phyloP scores from a whole-genome alignment of 2,797 vertebrate genomes.

The Pogonophryne albipinna region DNA sequence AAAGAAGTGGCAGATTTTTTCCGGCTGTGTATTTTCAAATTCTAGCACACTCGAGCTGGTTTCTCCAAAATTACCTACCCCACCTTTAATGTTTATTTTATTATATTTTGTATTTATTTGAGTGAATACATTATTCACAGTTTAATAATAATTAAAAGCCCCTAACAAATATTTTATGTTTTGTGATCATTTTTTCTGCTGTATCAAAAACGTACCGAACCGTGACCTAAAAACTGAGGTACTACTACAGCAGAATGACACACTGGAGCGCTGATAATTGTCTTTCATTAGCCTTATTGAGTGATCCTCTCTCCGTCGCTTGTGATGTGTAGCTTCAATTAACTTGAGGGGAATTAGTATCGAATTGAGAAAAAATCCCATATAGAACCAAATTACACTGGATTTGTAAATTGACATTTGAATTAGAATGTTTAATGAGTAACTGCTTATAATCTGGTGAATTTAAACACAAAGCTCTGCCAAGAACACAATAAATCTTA shows the following conservation, averaged over 20 bases:
- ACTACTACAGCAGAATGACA: conserved; percentile 15
- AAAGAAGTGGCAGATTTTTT: no score
- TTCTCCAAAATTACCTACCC: no score
- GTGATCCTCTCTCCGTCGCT: conserved; percentile 23
- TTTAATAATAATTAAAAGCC: no score
- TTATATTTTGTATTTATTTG: no score
- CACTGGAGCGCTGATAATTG: conserved; percentile 3
- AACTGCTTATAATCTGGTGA: conserved; percentile 17
- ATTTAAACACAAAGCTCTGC: conserved; percentile 3
- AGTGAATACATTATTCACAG: no score
- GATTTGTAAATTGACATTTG: conserved; percentile 20
- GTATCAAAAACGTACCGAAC: no score
- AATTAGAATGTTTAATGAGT: not conserved
- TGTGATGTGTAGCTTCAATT: conserved; percentile 47
- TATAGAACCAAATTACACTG: conserved; percentile 31
- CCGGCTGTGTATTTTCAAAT: no score
- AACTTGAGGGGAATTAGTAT: conserved; percentile 38
- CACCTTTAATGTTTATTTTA: no score
- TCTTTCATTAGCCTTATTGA: conserved; percentile 9
- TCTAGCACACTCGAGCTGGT: no score
- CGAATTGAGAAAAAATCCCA: conserved; percentile 47
- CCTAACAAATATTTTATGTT: no score
- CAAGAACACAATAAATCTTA: not conserved
- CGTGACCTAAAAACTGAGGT: no score
- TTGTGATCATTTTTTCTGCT: no score